Percentiles rank a stretch among this genome's conserved stretches.
phyloP scores from a whole-genome alignment of 2,888 invertebrate genomes.

The Xestobium rufovillosum region DNA sequence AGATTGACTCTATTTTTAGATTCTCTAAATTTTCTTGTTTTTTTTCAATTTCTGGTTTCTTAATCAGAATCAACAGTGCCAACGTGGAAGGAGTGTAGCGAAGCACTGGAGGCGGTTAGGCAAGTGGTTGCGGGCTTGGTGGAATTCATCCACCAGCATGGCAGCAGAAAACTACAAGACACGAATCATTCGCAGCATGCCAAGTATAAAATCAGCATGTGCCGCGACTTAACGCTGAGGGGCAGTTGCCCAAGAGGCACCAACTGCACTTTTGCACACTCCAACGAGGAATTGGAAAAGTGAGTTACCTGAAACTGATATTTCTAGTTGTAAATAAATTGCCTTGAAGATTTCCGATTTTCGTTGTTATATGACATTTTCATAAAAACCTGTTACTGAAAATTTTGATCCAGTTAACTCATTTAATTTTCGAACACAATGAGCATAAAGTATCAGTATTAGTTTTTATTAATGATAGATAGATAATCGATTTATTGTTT shows the following conservation, averaged over 20 bases:
- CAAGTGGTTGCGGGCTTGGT: conserved; percentile 70
- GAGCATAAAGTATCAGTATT: no score
- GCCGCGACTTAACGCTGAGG: conserved; percentile 71
- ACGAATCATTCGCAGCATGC: conserved; percentile 53
- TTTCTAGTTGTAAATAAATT: no score
- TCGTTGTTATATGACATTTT: no score
- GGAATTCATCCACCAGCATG: conserved; percentile 69
- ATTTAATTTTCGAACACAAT: no score
- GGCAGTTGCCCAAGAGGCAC: conserved; percentile 80
- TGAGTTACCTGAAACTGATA: conserved; percentile 36
- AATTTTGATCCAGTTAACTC: no score
- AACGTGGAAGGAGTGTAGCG: conserved; percentile 56
- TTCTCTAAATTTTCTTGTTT: no score
- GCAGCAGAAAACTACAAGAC: conserved; percentile 57
- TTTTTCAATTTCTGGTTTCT: no score
- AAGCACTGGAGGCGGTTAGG: conserved; percentile 60
- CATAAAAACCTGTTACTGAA: no score
- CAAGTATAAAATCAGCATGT: conserved; percentile 87
- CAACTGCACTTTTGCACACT: conserved; percentile 88
- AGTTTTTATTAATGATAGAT: no score
- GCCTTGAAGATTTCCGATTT: no score
- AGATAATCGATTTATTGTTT: no score
- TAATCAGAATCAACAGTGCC: conserved; percentile 57
- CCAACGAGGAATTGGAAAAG: conserved; percentile 84
- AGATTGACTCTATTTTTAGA: no score